These are phyloP conservation scores for Andrena haemorrhoa DNA, from an alignment of 2,888 invertebrate species.

Conservation along the genomic window DNA sequence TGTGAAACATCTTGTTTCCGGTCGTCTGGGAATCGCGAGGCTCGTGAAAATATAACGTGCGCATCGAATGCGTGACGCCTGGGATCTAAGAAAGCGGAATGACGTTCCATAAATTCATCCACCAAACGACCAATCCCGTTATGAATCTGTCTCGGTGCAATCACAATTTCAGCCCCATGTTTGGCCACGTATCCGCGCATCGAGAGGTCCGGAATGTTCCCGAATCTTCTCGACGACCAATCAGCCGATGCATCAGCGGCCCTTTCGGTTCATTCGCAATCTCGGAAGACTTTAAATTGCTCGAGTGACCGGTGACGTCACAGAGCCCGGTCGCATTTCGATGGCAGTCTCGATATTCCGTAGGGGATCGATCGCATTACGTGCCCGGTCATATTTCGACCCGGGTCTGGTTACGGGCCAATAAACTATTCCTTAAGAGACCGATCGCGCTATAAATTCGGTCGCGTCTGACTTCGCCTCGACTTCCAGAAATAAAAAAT, in stretches of 20 bases:
- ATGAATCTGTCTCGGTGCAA: neutral
- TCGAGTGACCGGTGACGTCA: conserved; percentile 9
- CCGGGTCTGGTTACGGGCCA: conserved; percentile 8
- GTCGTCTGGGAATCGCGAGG: too few species aligned
- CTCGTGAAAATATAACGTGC: neutral
- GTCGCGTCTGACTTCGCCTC: neutral
- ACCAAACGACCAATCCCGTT: neutral
- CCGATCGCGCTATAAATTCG: conserved; percentile 27
- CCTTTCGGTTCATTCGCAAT: neutral
- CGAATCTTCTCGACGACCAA: neutral
- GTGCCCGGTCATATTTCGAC: conserved; percentile 23
- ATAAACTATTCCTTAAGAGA: conserved; percentile 43
- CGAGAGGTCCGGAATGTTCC: neutral
- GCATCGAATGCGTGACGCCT: neutral
- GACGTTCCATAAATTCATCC: neutral
- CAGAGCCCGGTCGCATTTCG: conserved; percentile 14
- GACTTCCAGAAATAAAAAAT: neutral
- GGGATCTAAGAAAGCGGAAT: too few species aligned
- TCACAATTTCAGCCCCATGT: neutral
- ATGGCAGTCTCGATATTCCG: conserved; percentile 12
- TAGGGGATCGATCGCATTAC: conserved; percentile 12
- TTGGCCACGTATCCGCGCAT: neutral
- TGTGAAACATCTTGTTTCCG: neutral
- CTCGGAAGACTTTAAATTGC: conserved; percentile 2
- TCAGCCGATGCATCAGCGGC: neutral